Conservation (phyloP, 2,113 vertebrate genomes). For the cattle (Bos taurus) region ARS-UCD2.0 NC_037357.1:85355001-85355500, state of each 20-base stretch:
- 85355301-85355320: background rate
- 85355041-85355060: too few relatives aligned
- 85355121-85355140: too few relatives aligned
- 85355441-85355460: background rate
- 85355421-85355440: constrained; percentile 7
- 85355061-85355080: too few relatives aligned
- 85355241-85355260: background rate
- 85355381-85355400: constrained; percentile 11
- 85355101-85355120: too few relatives aligned
- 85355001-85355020: too few relatives aligned
- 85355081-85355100: too few relatives aligned
- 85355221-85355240: background rate
- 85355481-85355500: background rate
- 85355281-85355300: background rate
- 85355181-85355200: background rate
- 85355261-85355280: background rate
- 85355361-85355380: background rate
- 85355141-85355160: background rate
- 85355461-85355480: background rate
- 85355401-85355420: background rate
- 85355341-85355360: background rate
- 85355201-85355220: background rate
- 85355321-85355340: background rate
- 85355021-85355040: too few relatives aligned
- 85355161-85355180: background rate